Base-by-base conservation (phyloP, 2,113 vertebrate species). In the Sapayoa aenigma region DNA sequence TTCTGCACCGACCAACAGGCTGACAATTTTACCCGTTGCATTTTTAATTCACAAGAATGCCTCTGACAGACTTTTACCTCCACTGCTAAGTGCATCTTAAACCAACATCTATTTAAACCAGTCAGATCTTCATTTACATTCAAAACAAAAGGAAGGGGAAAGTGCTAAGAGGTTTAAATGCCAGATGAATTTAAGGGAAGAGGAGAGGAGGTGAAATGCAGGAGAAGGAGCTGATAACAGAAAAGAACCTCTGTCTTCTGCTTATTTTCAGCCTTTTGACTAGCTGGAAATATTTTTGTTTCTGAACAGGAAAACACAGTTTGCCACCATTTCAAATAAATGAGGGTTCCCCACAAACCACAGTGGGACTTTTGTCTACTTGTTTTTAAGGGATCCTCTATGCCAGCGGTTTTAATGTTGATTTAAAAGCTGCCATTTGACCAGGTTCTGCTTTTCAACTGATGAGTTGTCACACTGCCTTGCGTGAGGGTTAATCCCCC, bases 401-500 rank as follows among this genome's bases (percentile, higher is more conserved):
- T 16, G 75, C 68, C 88, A 78, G 87, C 46, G 1, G 66, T 95
- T 95, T 91, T 79, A 92, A 82, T 41, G 68, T 84, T 74, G 69
- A 44, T 76, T 91, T 60, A 91, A 94, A 93, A 81, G 69, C 90
- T 94, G 93, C 65, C 67, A 55, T 94, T 94, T 83, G 80, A 94
- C 93, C 87, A 85, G 91, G 93, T 95, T 95, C 94, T 87, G 86
- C 90, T 62, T 92, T 91, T 87, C 94, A 92, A 71, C 94, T 68
- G 49, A 83, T 77, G 90, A 95, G 84, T 89, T 79, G 81, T 93
- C 92, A 88, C 84, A 39, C 41, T 84, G 63, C 55, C 82, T 97
- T 59, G 53, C 35, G 9, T 81, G 94, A 93, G 86, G 93, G 93
- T 93, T 95, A 96, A 97, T 94, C 92, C 95, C 87, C 87, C 89